A percentile compares a stretch with the other conserved stretches of the same genome.
Conservation (phyloP, 2,797 vertebrate species). For the Erpetoichthys calabaricus region DNA sequence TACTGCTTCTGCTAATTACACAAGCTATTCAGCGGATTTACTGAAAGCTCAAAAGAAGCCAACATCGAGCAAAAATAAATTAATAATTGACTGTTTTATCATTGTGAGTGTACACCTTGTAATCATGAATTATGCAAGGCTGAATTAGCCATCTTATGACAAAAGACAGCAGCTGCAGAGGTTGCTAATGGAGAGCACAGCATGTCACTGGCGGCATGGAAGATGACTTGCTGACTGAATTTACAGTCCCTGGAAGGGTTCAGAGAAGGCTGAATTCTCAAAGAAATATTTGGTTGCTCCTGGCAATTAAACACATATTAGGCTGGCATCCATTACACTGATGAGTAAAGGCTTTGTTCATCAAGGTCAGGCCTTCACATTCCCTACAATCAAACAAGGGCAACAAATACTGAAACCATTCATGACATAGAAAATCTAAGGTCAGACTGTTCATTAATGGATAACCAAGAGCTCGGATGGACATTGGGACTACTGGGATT, state of each 20-base stretch:
- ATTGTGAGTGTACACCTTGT: constrained; percentile 37
- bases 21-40: constrained; percentile 16
- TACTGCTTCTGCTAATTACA: constrained; percentile 8
- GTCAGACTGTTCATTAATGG: too few relatives aligned
- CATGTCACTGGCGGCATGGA: background rate
- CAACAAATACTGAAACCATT: too few relatives aligned
- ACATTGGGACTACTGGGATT: too few relatives aligned
- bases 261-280: too few relatives aligned
- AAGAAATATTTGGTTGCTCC: too few relatives aligned
- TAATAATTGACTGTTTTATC: constrained; percentile 43
- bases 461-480: too few relatives aligned
- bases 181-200: constrained; percentile 12
- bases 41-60: constrained; percentile 16
- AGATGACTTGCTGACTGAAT: background rate
- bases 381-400: too few relatives aligned
- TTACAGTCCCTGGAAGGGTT: background rate
- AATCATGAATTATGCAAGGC: constrained; percentile 57
- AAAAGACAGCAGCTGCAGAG: constrained; percentile 25
- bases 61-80: constrained; percentile 25
- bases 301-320: background rate
- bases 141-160: constrained; percentile 28
- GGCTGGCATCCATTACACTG: too few relatives aligned
- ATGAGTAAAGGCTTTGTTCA: too few relatives aligned
- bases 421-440: too few relatives aligned
- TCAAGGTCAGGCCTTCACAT: too few relatives aligned